Evolutionary conservation across 2,113 vertebrate genomes (phyloP).

Genomic region (Tragulus kanchil): DNA sequence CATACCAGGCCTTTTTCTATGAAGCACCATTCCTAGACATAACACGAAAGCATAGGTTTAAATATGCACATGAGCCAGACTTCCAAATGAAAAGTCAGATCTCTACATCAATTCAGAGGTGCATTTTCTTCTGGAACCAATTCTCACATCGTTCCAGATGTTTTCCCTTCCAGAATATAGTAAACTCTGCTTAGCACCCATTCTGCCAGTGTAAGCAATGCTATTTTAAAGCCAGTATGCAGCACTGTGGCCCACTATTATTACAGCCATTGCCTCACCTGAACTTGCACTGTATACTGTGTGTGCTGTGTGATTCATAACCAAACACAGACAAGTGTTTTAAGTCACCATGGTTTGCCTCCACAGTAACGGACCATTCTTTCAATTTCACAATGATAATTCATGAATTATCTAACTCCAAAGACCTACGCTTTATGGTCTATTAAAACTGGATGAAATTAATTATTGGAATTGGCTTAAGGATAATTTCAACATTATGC

Average conservation of each 20-base stretch:
- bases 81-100: constrained; percentile 53
- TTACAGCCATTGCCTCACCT: neutral
- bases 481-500: constrained; percentile 22
- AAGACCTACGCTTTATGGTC: neutral
- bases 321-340: neutral
- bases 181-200: constrained; percentile 5
- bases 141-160: constrained; percentile 31
- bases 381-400: neutral
- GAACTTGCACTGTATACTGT: neutral
- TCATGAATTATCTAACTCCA: neutral
- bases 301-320: neutral
- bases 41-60: constrained; percentile 14
- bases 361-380: neutral
- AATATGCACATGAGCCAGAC: neutral
- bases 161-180: neutral
- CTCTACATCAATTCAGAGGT: constrained; percentile 65
- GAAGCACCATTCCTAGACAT: neutral
- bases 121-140: constrained; percentile 36
- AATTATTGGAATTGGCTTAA: neutral
- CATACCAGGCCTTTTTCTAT: neutral
- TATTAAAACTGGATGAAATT: constrained; percentile 14
- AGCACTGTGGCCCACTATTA: neutral
- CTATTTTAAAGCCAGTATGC: constrained; percentile 23
- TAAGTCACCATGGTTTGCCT: neutral
- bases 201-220: neutral